Evolutionary conservation across 1,140 invertebrate species (phyloP), one percentile per base, ranked within the genome.

Genomic region (Vanessa atalanta): DNA sequence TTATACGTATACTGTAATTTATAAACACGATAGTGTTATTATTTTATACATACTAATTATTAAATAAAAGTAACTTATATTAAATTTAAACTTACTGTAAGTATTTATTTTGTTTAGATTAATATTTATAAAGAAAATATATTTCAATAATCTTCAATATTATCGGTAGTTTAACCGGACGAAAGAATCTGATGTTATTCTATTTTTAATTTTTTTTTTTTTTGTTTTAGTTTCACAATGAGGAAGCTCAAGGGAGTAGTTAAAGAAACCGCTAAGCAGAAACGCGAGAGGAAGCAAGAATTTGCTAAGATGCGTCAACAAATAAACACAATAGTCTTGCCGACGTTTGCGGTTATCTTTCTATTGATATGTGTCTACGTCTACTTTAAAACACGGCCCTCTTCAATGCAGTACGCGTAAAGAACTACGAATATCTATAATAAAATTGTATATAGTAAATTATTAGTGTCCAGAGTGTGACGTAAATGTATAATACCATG

Each of bases 261-360:
- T 37, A 97, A 97, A 92, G 96, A 97, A 93, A 96, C 95, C 0
- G 95, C 95, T n/a, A 96, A 95, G 87, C 96, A 98, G 86, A 97
- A 96, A 83, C 95, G 96, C 72, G 96, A 97, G 80, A 93, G 96
- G 31, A 97, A 96, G 89, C 96, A 96, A 86, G 97, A 97, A 77
- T 97, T 97, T 81, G 89, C 96, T 6, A 95, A 97, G 87, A 96
- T 95, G 78, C 96, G 97, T 77, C 95, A 96, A 81, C 94, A 96
- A 84, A 93, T 96, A 7, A 95, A 96, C 77, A 97, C 96, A 0
- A 92, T 97, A 50, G 97, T 96, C 26, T 83, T 97, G 73, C 97
- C 97, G 8, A 95, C 95, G 23, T 78, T 97, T 43, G 94, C 88
- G 53, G 95, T 95, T 14, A 91, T 96, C 76, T 95, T 95, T 79